Evolutionary conservation across 2,888 invertebrate genomes (phyloP), one percentile per base, ranked within the genome.

Genomic region (Rhingia campestris): DNA sequence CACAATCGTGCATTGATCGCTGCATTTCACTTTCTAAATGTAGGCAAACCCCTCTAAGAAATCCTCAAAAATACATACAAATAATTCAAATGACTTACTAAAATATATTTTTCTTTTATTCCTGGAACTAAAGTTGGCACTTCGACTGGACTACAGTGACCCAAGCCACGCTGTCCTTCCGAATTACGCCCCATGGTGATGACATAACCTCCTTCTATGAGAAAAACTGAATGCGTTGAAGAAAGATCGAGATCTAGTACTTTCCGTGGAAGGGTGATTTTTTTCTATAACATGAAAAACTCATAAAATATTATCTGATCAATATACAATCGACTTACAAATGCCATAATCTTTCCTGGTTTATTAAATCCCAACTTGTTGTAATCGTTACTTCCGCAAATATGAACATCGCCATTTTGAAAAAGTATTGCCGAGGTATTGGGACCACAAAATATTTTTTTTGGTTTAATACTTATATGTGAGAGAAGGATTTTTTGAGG

Each of bases 181-280:
- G 90, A 89, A 89, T 95, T 95, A n/a, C 92, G 91, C 0, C 95
- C 95, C 90, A 95, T 93, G 3, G 94, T 93, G 75, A 94, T 92
- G 7, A 95, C 93, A 87, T 93, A 93, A 0, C 95, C 94, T 22
- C 93, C 93, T 88, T 94, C 93, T 0, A 94, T 93, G 4, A 95
- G 90, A 51, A 94, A 92, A 5, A 94, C 93, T 0, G 94, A 93
- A 88, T 95, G 95, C 56, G 92, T 91, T 6, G 90, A 89, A 0
- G 95, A 95, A 88, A 95, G 92, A 54, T 93, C 92, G 3, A 94
- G 92, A 86, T 93, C 92, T 3, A 93, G 88, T 5, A 94, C 93
- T 86, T 92, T 92, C 67, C 93, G 92, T 0, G 92, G 91, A n/a
- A 95, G 89, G 75, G 92, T 91, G 0, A 95, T 90, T 75, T 90